These are phyloP conservation scores for Biston stratarius DNA, from an alignment of 2,888 invertebrate genomes.

Conservation along the genomic window DNA sequence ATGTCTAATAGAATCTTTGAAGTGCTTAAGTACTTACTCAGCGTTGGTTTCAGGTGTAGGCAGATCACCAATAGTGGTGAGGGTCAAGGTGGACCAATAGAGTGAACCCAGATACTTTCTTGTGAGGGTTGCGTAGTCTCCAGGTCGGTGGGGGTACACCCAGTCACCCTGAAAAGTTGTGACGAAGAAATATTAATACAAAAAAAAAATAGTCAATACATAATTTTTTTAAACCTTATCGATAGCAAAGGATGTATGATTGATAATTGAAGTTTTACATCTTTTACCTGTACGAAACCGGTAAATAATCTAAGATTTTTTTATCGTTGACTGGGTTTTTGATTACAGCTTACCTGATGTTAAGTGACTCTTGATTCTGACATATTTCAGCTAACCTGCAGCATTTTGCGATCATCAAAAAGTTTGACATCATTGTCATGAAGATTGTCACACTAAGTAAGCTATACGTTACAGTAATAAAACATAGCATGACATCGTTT, in stretches of 20 bases:
- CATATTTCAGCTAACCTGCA: too few relatives aligned
- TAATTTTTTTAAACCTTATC: too few relatives aligned
- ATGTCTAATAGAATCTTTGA: too few relatives aligned
- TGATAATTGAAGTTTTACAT: too few relatives aligned
- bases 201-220: neutral
- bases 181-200: neutral
- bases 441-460: neutral
- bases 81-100: constrained; percentile 98
- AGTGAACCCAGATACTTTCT: constrained; percentile 97
- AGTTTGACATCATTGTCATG: neutral
- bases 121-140: constrained; percentile 95
- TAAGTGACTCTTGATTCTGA: too few relatives aligned
- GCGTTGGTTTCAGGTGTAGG: constrained; percentile 98
- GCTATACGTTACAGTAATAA: neutral
- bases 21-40: constrained; percentile 91
- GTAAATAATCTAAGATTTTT: too few relatives aligned
- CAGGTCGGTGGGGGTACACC: constrained; percentile 95
- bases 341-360: too few relatives aligned
- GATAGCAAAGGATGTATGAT: too few relatives aligned
- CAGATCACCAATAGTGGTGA: constrained; percentile 98
- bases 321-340: too few relatives aligned
- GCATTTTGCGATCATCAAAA: too few relatives aligned
- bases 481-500: constrained; percentile 6
- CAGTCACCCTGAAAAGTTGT: constrained; percentile 90
- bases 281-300: too few relatives aligned